A percentile compares a stretch with the other conserved stretches of the same genome.
Evolutionary conservation across 2,888 invertebrate genomes (phyloP).

Genomic region (Yponomeuta evonymella): DNA sequence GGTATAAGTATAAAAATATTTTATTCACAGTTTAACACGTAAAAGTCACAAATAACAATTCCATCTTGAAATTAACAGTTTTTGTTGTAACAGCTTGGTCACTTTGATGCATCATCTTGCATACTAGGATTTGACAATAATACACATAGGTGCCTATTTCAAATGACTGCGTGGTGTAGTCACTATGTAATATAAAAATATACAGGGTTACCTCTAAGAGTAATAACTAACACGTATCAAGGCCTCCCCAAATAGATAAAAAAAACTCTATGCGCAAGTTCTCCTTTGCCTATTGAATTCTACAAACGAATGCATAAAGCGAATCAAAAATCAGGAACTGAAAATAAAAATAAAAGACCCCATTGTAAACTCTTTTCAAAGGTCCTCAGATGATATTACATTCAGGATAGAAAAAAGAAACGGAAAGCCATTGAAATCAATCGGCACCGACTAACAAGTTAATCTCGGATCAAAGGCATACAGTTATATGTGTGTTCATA

Average conservation of each 20-base stretch:
- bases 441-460: constrained; percentile 11
- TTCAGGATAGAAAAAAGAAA: not conserved
- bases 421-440: constrained; percentile 1
- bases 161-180: no score
- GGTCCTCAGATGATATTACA: not conserved
- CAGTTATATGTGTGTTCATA: not conserved
- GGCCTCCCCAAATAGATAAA: no score
- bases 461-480: constrained; percentile 10
- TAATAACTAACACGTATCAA: no score
- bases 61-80: no score
- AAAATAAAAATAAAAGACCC: not conserved
- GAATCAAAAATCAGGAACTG: not conserved
- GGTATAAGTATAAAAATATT: no score
- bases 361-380: not conserved
- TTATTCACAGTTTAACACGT: no score
- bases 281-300: not conserved
- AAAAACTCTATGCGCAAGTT: no score
- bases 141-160: no score
- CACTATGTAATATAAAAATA: no score
- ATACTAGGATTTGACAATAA: not conserved
- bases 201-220: no score
- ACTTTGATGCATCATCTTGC: no score
- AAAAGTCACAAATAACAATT: no score
- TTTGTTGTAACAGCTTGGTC: not conserved
- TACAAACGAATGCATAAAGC: not conserved